Percentiles rank a stretch among this genome's conserved stretches.
Evolutionary conservation across 2,113 vertebrate species (phyloP).

Genomic region (Gymnorhina tibicen): DNA sequence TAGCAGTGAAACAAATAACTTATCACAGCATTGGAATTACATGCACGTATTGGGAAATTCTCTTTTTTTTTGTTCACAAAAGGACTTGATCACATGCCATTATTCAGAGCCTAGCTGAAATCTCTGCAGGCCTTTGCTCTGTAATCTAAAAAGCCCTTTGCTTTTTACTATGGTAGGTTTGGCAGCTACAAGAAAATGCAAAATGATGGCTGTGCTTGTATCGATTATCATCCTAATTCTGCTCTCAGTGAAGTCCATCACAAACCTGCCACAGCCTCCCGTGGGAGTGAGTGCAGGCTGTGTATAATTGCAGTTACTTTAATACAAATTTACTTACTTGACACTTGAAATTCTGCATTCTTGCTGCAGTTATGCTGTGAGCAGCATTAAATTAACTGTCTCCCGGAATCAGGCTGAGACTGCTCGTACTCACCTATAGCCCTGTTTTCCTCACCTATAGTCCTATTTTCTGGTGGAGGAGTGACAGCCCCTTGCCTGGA

Average conservation of each 20-base stretch:
- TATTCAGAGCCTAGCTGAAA: slow-evolving; percentile 50
- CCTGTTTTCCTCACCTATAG: background rate
- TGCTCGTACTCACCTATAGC: fast-evolving
- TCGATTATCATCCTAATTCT: slow-evolving; percentile 53
- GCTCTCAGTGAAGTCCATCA: slow-evolving; percentile 47
- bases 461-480: background rate
- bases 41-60: slow-evolving; percentile 29
- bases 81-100: slow-evolving; percentile 58
- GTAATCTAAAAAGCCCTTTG: slow-evolving; percentile 50
- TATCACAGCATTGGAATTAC: slow-evolving; percentile 37
- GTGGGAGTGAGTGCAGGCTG: background rate
- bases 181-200: slow-evolving; percentile 56
- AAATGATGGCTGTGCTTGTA: slow-evolving; percentile 58
- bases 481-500: background rate
- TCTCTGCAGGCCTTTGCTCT: slow-evolving; percentile 49
- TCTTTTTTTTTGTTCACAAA: slow-evolving; percentile 23
- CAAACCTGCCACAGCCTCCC: background rate
- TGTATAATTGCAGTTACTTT: slow-evolving; percentile 56
- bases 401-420: background rate
- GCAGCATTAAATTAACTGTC: slow-evolving; percentile 7
- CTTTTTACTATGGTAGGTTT: slow-evolving; percentile 34
- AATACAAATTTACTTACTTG: slow-evolving; percentile 46
- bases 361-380: slow-evolving; percentile 19
- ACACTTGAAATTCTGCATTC: slow-evolving; percentile 36
- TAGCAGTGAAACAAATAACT: background rate